Percentiles rank a stretch among this genome's conserved stretches.
Conservation (phyloP, 64 coral and sea anemone species). For the Hydrozoanthus tunicans region DNA sequence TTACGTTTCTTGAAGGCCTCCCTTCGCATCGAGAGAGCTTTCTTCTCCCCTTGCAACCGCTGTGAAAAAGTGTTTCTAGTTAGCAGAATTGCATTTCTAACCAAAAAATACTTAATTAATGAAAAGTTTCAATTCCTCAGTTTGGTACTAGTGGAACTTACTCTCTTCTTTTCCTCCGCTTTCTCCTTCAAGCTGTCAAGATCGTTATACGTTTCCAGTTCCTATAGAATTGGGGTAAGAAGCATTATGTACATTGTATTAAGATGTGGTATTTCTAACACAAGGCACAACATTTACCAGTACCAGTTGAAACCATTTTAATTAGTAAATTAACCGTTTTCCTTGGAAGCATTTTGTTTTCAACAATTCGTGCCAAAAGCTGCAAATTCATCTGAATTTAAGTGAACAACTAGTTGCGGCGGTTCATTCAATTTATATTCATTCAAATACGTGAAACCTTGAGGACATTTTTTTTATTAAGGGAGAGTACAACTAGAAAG, state of each 20-base stretch:
- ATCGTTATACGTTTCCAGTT: slow-evolving; percentile 83
- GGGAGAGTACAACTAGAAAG: no score
- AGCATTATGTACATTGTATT: background rate
- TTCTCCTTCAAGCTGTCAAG: slow-evolving; percentile 82
- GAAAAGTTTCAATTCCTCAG: background rate
- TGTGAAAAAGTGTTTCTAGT: slow-evolving; percentile 5
- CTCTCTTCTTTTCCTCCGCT: slow-evolving; percentile 85
- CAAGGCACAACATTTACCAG: background rate
- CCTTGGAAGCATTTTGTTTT: no score
- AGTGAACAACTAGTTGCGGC: no score
- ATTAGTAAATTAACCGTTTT: no score
- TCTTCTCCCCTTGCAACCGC: slow-evolving; percentile 83
- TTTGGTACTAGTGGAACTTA: background rate
- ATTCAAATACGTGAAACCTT: no score
- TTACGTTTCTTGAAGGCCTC: slow-evolving; percentile 90
- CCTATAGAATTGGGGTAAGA: slow-evolving; percentile 36
- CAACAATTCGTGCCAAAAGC: no score
- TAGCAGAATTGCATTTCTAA: background rate
- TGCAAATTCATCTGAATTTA: no score
- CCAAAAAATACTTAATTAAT: background rate
- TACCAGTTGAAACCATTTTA: background rate
- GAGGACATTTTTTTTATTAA: no score
- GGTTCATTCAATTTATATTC: no score
- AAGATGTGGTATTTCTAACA: background rate
- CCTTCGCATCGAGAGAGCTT: slow-evolving; percentile 66